These are phyloP conservation scores for Melanchra persicariae DNA, from an alignment of 2,888 invertebrate species.

Conservation along the genomic window DNA sequence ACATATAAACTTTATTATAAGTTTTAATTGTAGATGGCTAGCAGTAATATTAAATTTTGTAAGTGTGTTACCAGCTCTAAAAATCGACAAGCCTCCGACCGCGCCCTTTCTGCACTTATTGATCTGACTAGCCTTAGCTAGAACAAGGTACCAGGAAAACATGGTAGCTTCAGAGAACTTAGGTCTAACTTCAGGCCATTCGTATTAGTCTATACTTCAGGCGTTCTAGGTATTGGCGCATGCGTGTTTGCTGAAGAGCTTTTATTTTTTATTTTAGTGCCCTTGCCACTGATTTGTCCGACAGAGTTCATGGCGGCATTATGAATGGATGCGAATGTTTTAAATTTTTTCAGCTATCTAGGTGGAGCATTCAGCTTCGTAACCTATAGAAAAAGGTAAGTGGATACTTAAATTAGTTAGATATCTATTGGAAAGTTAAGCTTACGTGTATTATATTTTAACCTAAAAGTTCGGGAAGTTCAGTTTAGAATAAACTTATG, in stretches of 20 bases:
- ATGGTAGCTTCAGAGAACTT: conserved; percentile 27
- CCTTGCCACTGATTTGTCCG: not conserved
- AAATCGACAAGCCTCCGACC: not conserved
- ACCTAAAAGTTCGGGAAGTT: too few relatives aligned
- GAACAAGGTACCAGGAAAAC: conserved; percentile 34
- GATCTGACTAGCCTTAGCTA: conserved; percentile 12
- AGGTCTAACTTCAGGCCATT: conserved; percentile 26
- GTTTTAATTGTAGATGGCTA: not conserved
- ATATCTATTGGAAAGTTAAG: not conserved
- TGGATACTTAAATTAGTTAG: not conserved
- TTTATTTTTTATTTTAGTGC: not conserved
- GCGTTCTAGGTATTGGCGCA: conserved; percentile 26
- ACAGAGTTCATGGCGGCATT: not conserved
- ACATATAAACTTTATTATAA: not conserved
- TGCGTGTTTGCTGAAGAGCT: conserved; percentile 16
- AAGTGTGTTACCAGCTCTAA: not conserved
- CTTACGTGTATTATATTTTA: not conserved
- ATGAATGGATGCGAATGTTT: conserved; percentile 3
- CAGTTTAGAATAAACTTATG: too few relatives aligned
- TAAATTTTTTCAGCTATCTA: not conserved
- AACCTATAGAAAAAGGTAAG: not conserved
- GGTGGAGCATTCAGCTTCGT: not conserved
- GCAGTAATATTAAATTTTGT: not conserved
- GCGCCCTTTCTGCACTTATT: conserved; percentile 38
- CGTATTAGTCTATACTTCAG: too few relatives aligned